Base-by-base conservation (phyloP, 2,113 vertebrate genomes). In the Shinisaurus crocodilurus region DNA sequence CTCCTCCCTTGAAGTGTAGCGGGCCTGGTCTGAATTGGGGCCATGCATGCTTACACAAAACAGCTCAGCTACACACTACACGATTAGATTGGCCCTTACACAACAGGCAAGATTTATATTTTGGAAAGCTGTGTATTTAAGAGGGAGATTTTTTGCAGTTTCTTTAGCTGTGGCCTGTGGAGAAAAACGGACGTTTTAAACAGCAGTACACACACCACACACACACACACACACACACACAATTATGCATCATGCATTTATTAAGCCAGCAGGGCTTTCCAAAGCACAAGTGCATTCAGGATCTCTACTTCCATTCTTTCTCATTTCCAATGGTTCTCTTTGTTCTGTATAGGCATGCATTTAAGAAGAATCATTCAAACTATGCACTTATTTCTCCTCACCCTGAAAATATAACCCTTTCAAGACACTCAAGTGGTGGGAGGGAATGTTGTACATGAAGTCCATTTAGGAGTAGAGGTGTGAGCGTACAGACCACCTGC, bases 401-500 rank as follows among this genome's bases (percentile, higher is more conserved):
- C 40, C n/a, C 70, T 60, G n/a, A 75, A 92, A 92, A 65, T 4
- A 90, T 89, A 50, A 91, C 85, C 3, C 60, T 63, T 63, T 63
- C 93, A 72, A 80, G 72, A 72, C 89, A 77, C 81, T 1, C 12
- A 93, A 89, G 43, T 25, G 6, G 70, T 69, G 91, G 63, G 48
- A 67, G 81, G 25, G 40, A 57, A 65, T 23, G 29, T 6, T 79
- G 32, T 5, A 93, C 67, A 10, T 87, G 77, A 91, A 81, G 45
- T 0, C 0, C 1, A 92, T 3, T 54, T 83, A 82, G n/a, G 25
- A 91, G 27, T 86, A 89, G 6, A 48, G 27, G 40, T 0, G 0
- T 16, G 0, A 82, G n/a, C n/a, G n/a, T 32, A 18, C 76, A 54
- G 20, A 8, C 18, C 45, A 81, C 43, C 45, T 82, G 77, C 34